Evolutionary conservation across 2,797 vertebrate species (phyloP).

Genomic region (Xiphorhynchus erythropygius): DNA sequence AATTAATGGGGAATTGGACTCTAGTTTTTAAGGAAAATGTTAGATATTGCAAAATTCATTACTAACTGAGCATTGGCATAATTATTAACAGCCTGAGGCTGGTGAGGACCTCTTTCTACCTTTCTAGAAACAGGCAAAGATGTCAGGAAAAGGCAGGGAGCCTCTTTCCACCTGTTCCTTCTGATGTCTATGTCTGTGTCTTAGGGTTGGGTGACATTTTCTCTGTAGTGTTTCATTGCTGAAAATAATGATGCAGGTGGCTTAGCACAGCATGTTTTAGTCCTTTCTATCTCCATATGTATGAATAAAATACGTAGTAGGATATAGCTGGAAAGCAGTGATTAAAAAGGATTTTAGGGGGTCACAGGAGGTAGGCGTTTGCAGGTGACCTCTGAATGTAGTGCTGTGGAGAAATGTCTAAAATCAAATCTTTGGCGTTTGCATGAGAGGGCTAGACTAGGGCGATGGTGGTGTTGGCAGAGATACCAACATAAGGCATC

Average conservation of each 20-base stretch:
- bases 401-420: not conserved
- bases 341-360: not conserved
- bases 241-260: not conserved
- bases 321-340: not conserved
- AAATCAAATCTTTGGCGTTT: not conserved
- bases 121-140: not conserved
- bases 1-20: not conserved
- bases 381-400: not conserved
- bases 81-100: not conserved
- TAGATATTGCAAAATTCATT: not conserved
- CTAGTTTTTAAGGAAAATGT: not conserved
- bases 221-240: not conserved
- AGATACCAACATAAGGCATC: not conserved
- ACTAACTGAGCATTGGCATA: not conserved
- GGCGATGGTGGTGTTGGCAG: not conserved
- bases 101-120: not conserved
- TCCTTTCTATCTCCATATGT: not conserved
- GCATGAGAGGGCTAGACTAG: not conserved
- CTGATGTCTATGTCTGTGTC: fast-evolving
- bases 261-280: not conserved
- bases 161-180: not conserved
- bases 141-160: not conserved
- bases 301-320: not conserved
- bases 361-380: not conserved
- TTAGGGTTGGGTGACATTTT: not conserved